phyloP scores from a whole-genome alignment of 1,140 invertebrate species.

The Ylistrum balloti region DNA sequence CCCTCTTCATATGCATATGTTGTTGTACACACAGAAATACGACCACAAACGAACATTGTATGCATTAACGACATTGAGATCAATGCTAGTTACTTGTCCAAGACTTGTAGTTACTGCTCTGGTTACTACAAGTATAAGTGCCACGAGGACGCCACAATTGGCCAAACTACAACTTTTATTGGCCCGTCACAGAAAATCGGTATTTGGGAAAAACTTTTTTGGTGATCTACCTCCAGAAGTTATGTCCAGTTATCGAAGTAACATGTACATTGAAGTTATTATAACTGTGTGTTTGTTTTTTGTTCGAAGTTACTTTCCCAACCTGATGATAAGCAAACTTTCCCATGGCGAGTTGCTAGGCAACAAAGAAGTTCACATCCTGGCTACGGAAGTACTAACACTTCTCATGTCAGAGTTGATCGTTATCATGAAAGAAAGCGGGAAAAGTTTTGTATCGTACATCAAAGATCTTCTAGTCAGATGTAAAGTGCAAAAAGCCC shows the following conservation, averaged over 20 bases:
- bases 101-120: constrained; percentile 89
- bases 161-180: constrained; percentile 86
- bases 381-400: constrained; percentile 90
- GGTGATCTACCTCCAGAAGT: constrained; percentile 86
- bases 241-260: constrained; percentile 85
- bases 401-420: constrained; percentile 90
- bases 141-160: constrained; percentile 82
- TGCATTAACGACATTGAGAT: constrained; percentile 89
- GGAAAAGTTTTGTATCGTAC: constrained; percentile 91
- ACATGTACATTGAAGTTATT: constrained; percentile 92
- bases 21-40: constrained; percentile 91
- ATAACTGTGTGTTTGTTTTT: constrained; percentile 91
- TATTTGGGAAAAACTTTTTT: constrained; percentile 91
- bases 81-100: constrained; percentile 89
- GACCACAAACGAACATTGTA: constrained; percentile 91
- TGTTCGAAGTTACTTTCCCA: constrained; percentile 91
- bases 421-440: constrained; percentile 91
- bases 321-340: constrained; percentile 86
- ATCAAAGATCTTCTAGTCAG: constrained; percentile 91
- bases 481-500: constrained; percentile 94
- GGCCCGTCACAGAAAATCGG: constrained; percentile 90
- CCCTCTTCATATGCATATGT: constrained; percentile 91
- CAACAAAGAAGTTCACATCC: constrained; percentile 89
- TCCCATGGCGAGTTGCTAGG: constrained; percentile 89
- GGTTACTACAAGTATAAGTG: constrained; percentile 87